Conservation (phyloP, 2,797 vertebrate species). For the Benthosema pterotum region DNA sequence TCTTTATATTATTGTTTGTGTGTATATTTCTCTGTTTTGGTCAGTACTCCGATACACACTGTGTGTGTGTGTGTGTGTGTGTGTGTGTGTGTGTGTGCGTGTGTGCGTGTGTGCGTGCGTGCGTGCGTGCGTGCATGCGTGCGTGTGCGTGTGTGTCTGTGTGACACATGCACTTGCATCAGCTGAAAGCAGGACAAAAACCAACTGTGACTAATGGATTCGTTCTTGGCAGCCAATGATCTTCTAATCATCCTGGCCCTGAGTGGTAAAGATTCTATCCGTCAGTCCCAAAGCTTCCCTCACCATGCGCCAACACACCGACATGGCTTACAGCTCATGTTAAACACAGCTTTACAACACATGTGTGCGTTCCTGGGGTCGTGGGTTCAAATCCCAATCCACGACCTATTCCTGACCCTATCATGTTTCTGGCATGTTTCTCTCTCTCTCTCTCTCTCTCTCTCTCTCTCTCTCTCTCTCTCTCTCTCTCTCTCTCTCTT, state of each 20-base stretch:
- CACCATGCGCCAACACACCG: conserved; percentile 30
- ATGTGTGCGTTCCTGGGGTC: background rate
- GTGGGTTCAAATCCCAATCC: conserved; percentile 9
- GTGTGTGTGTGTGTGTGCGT: background rate
- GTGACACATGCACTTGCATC: background rate
- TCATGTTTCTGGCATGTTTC: no score
- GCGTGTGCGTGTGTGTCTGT: background rate
- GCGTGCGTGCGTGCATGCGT: conserved; percentile 6
- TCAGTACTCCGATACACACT: background rate
- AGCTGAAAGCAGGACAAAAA: conserved; percentile 24
- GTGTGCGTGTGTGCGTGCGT: background rate
- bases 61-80: background rate
- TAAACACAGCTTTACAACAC: background rate
- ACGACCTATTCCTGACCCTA: no score
- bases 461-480: background rate
- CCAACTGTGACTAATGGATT: conserved; percentile 34
- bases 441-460: no score
- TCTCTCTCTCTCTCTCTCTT: no score
- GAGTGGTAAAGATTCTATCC: conserved; percentile 35
- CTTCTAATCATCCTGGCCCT: conserved; percentile 35
- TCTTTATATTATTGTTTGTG: no score
- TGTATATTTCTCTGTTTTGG: background rate
- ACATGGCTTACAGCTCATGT: conserved; percentile 17
- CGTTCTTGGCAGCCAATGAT: conserved; percentile 17
- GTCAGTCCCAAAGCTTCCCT: conserved; percentile 27